A percentile compares a stretch with the other conserved stretches of the same genome.
These are phyloP conservation scores for Glaucidium brasilianum DNA, from an alignment of 2,113 vertebrate genomes.

Conservation along the genomic window DNA sequence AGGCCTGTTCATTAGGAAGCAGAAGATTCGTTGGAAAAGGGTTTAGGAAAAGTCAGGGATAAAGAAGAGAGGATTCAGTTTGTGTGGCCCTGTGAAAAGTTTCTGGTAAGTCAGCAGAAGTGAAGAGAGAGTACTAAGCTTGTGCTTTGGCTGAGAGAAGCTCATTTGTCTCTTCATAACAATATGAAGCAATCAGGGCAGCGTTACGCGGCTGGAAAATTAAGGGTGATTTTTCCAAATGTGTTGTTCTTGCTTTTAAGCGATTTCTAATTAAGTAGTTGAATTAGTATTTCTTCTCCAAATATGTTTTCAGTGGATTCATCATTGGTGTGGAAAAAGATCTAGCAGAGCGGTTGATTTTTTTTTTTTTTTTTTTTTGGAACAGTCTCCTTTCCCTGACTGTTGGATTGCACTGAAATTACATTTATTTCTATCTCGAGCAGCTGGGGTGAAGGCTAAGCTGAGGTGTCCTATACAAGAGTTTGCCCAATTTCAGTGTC, in stretches of 20 bases:
- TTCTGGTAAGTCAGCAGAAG: constrained; percentile 32
- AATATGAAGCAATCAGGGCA: background rate
- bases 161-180: background rate
- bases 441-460: background rate
- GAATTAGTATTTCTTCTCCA: background rate
- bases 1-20: background rate
- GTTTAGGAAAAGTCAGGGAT: background rate
- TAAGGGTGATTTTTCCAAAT: background rate
- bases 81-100: background rate
- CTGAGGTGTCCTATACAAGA: background rate
- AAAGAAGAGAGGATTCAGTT: background rate
- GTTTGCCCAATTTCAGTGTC: background rate
- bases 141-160: background rate
- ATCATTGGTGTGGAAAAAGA: background rate
- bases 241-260: background rate
- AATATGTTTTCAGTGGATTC: background rate
- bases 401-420: background rate
- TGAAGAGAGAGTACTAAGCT: background rate
- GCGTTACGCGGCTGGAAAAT: background rate
- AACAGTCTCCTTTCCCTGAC: background rate
- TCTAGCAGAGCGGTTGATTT: background rate
- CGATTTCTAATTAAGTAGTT: too few species aligned
- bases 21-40: background rate
- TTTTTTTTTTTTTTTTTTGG: background rate
- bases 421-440: background rate